Base-by-base conservation (phyloP, 2,797 vertebrate genomes). In the Denticeps clupeoides region DNA sequence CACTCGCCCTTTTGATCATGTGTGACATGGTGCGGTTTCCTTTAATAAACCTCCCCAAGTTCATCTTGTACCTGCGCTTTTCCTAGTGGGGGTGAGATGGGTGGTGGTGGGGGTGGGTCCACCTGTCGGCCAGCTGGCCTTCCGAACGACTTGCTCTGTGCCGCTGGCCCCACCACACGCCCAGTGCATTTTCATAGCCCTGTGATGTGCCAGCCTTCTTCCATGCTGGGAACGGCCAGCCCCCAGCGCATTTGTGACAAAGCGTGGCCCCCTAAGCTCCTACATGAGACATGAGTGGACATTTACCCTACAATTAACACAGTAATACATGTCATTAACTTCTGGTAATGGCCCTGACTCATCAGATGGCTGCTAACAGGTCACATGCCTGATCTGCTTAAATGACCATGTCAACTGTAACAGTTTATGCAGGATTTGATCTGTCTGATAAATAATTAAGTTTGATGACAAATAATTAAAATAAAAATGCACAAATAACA, bases 51-150 rank as follows among this genome's bases (percentile, higher is more conserved):
- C 65, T 70, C 63, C 72, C 60, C 53, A 78, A 73, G 77, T 75
- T 78, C 78, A 80, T 74, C 75, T 74, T 70, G 68, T 81, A 84
- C 82, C 81, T 82, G 80, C 80, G 74, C 72, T 74, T 74, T 64
- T 60, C 8, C 16, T 19, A 16, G 35, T 38, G 35, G 29, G 28
- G n/a, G 29, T 29, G 28, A 29, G 28, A n/a, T 29, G 28, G 28
- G 28, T 4, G n/a, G 11, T n/a, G 28, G 28, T 11, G 4, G 4
- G 27, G 2, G 16, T 76, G 74, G 70, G 68, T 80, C 76, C 82
- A 88, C 84, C 84, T 87, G 82, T 83, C 83, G 33, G 80, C 77
- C 83, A 87, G 82, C 83, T 87, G 83, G 82, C 18, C 35, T 35
- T 19, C 16, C 84, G 83, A 71, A 33, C 76, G 82, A 61, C 82